Base-by-base conservation (phyloP, 37 sponge, comb jelly and placozoan genomes). In the Eunapius fragilis region DNA sequence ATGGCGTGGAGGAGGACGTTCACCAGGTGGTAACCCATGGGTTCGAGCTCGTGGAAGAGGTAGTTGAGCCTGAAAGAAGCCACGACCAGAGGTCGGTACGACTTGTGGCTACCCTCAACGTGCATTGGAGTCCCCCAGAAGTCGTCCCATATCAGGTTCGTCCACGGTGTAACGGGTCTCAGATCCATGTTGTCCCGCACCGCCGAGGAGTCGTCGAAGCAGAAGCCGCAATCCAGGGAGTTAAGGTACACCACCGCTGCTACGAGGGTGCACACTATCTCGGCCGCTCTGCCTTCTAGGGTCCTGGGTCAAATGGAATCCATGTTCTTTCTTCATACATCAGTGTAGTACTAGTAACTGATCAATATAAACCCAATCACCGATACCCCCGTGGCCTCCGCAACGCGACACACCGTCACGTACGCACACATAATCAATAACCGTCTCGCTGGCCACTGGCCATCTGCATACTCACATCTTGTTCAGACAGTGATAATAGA, bases 51-150 rank as follows among this genome's bases (percentile, higher is more conserved):
- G 81, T 91, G 89, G 48, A 98, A 27, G 3, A 82, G 23, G 83
- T 91, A 94, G 90, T 98, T 98, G 31, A 95, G 79, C 25, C 98
- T 80, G 81, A 98, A 98, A 7, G 94, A 89, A 48, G 87, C 85
- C 71, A 98, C 94, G 49, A 86, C 84, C 71, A 98, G 87, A 41
- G 98, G 98, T 25, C 98, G 82, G 72, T 96, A 98, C 13, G 98
- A 98, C 78, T 96, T 98, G 89, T 98, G 98, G 72, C 98, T 98
- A 24, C 91, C 92, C 25, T 91, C 91, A 14, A 78, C 37, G 48
- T 88, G 75, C 98, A 98, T 98, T 0, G 98, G 96, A 0, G 93
- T 93, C 30, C 98, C 98, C 98, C 98, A 98, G 89, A 98, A 98
- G 72, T 98, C 98, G 82, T 98, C 75, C 76, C 49, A 77, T 22